phyloP scores from a whole-genome alignment of 1,140 invertebrate genomes.

The Ips nitidus region DNA sequence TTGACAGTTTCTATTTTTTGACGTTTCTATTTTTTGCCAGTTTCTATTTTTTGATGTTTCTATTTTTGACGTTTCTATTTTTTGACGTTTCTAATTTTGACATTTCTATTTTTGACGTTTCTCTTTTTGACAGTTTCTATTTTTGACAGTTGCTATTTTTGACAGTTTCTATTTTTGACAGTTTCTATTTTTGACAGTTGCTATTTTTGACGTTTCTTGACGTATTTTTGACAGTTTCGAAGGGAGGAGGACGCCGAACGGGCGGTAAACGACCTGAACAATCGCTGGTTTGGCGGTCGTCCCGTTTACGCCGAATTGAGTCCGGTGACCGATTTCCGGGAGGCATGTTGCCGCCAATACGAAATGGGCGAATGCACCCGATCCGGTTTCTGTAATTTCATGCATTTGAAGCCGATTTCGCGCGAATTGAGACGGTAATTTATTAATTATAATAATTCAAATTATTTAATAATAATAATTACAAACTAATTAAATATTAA shows the following conservation, averaged over 20 bases:
- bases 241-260: slow-evolving; percentile 98
- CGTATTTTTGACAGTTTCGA: slow-evolving; percentile 71
- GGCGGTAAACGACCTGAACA: slow-evolving; percentile 94
- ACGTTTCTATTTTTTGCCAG: too few relatives aligned
- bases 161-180: too few relatives aligned
- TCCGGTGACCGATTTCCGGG: slow-evolving; percentile 97
- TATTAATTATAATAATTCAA: not conserved
- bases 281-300: slow-evolving; percentile 98
- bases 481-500: too few relatives aligned
- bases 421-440: slow-evolving; percentile 81
- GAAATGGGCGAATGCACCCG: slow-evolving; percentile 98
- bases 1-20: too few relatives aligned
- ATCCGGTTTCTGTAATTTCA: slow-evolving; percentile 99
- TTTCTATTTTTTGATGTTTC: too few relatives aligned
- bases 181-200: too few relatives aligned
- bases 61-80: too few relatives aligned
- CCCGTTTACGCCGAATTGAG: slow-evolving; percentile 97
- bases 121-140: too few relatives aligned
- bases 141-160: too few relatives aligned
- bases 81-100: too few relatives aligned
- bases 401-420: slow-evolving; percentile 99
- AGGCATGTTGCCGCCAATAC: slow-evolving; percentile 98
- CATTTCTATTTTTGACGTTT: too few relatives aligned
- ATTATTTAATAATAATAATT: too few relatives aligned
- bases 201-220: not conserved